Percentiles rank a stretch among this genome's conserved stretches.
Conservation (phyloP, 2,888 invertebrate genomes). For the Ceraclea dissimilis region DNA sequence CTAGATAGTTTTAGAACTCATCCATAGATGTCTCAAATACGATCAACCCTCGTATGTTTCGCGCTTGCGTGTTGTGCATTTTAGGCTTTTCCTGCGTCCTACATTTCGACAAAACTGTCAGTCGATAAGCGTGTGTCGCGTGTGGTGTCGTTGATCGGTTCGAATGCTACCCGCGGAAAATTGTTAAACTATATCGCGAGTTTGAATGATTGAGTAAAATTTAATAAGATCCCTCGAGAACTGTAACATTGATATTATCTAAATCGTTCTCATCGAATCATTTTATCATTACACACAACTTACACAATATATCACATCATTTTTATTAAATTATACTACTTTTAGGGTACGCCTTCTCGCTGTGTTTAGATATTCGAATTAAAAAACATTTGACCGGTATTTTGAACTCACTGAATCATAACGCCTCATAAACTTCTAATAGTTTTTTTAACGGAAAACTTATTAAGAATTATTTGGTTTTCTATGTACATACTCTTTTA, state of each 20-base stretch:
- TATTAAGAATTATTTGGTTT: too few species aligned
- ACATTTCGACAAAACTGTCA: slow-evolving; percentile 21
- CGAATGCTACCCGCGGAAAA: background rate
- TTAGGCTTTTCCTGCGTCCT: slow-evolving; percentile 15
- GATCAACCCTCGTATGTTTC: slow-evolving; percentile 16
- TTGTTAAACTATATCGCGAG: background rate
- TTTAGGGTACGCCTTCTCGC: background rate
- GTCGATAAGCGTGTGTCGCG: slow-evolving; percentile 25
- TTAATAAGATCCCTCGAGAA: too few species aligned
- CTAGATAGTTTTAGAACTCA: slow-evolving; percentile 9
- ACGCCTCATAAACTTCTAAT: background rate
- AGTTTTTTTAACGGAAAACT: background rate
- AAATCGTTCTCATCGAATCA: too few species aligned
- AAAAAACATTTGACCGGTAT: background rate
- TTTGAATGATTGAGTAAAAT: background rate
- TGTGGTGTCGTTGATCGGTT: slow-evolving; percentile 7
- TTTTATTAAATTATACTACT: too few species aligned
- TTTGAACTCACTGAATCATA: too few species aligned
- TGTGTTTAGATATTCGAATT: background rate
- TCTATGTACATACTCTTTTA: too few species aligned
- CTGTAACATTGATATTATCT: too few species aligned
- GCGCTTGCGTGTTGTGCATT: slow-evolving; percentile 14
- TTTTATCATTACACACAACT: too few species aligned
- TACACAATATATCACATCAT: too few species aligned
- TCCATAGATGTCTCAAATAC: slow-evolving; percentile 13